phyloP scores from a whole-genome alignment of 2,797 vertebrate species.

The Melanogrammus aeglefinus region DNA sequence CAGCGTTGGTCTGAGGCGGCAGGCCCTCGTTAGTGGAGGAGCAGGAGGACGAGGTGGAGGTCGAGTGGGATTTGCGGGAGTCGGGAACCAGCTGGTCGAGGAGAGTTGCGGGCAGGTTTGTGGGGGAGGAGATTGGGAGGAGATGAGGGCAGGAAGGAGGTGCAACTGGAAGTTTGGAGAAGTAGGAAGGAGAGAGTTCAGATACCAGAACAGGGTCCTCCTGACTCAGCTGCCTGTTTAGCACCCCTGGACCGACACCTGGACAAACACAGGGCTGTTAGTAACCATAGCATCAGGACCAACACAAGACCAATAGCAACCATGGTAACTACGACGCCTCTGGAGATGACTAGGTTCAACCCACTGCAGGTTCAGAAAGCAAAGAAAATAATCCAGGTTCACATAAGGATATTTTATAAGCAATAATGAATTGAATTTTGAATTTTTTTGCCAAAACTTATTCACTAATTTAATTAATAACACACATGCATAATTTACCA shows the following conservation, averaged over 20 bases:
- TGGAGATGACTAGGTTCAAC: too few species aligned
- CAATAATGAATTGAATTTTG: too few species aligned
- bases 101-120: not conserved
- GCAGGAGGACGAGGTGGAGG: constrained; percentile 17
- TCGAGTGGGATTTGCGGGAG: not conserved
- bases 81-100: constrained; percentile 56
- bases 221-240: constrained; percentile 12
- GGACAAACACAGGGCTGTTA: not conserved
- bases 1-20: constrained; percentile 27
- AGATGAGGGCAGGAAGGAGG: not conserved
- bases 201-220: constrained; percentile 15
- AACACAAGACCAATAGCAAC: not conserved
- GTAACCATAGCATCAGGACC: not conserved
- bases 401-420: too few species aligned
- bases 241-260: constrained; percentile 27
- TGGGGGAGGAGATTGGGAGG: not conserved
- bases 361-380: too few species aligned
- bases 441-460: too few species aligned
- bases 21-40: constrained; percentile 23
- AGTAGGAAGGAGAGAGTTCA: constrained; percentile 30
- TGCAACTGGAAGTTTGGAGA: constrained; percentile 23
- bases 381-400: too few species aligned
- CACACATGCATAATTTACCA: too few species aligned
- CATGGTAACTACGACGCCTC: constrained; percentile 24
- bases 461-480: too few species aligned